A percentile compares a stretch with the other conserved stretches of the same genome.
phyloP scores from a whole-genome alignment of 2,888 invertebrate genomes.

The Lochmaea crataegi region DNA sequence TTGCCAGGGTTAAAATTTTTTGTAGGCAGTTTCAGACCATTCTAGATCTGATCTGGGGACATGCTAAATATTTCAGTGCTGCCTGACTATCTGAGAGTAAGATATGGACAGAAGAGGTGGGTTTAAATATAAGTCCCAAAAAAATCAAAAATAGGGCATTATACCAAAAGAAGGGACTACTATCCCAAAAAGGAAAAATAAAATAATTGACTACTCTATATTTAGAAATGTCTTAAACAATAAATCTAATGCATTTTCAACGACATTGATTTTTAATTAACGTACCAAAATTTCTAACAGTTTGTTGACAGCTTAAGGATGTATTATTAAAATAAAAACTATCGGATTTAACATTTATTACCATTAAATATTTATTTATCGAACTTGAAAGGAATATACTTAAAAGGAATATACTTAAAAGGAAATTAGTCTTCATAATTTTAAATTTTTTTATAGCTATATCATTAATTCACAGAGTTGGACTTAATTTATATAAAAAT shows the following conservation, averaged over 20 bases:
- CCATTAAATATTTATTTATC: neutral
- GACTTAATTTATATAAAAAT: too few species aligned
- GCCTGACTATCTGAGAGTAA: too few species aligned
- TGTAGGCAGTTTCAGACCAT: too few species aligned
- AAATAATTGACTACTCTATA: neutral
- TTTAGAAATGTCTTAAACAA: neutral
- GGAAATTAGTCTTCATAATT: neutral
- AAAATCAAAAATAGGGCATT: too few species aligned
- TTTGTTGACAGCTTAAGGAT: constrained; percentile 21
- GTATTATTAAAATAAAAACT: neutral
- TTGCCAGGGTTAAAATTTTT: too few species aligned
- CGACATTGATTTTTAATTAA: neutral
- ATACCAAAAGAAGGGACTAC: too few species aligned
- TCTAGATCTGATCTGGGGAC: too few species aligned
- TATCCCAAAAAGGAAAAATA: too few species aligned
- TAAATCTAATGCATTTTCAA: neutral
- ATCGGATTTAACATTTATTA: neutral
- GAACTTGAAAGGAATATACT: neutral
- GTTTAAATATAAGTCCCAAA: too few species aligned
- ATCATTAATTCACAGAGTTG: neutral
- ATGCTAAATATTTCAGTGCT: too few species aligned
- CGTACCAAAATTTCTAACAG: neutral
- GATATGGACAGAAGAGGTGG: too few species aligned
- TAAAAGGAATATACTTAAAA: neutral
- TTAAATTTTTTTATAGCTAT: neutral